Base-by-base conservation (phyloP, 2,113 vertebrate genomes). In the Apteryx owenii region DNA sequence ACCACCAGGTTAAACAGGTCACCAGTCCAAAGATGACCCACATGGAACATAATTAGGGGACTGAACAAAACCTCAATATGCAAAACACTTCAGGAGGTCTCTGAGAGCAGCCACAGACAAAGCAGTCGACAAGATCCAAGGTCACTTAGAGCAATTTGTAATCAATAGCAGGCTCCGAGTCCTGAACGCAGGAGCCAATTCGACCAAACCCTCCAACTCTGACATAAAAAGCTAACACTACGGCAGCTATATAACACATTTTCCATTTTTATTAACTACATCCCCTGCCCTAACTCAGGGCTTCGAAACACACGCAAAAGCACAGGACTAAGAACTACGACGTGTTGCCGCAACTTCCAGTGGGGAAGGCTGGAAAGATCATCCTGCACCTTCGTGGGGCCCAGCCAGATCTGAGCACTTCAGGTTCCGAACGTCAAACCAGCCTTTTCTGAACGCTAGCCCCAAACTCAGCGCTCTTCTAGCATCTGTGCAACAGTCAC, bases 1-100 rank as follows among this genome's bases (percentile, higher is more conserved):
- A 23, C 25, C 64, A 19, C 9, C 50, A 7, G 17, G n/a, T 9
- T 11, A 9, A 31, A 9, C 36, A 44, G 44, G 2, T 19, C 76
- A 23, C 38, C n/a, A 18, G 33, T 33, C 76, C 69, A 60, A 6
- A 19, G 44, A 2, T 25, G 13, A 22, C 54, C 18, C 65, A 1
- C 51, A 5, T 17, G 44, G 18, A 71, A 17, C 8, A 6, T 21
- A 11, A 1, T 5, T 5, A 36, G 2, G 2, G 38, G 11, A 5
- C 13, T 9, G 10, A 31, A 7, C 17, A 1, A 16, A 26, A 10
- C 50, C 38, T 28, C n/a, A 38, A 71, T 6, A 7, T 1, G 25
- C 26, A 10, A 42, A 56, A 58, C 26, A 10, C 6, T 19, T 5
- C 17, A 36, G 10, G 7, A 9, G 15, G 33, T 6, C 28, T 25